Percentiles rank a stretch among this genome's conserved stretches.
These are phyloP conservation scores for Mohoua ochrocephala DNA, from an alignment of 2,113 vertebrate genomes.

Conservation along the genomic window DNA sequence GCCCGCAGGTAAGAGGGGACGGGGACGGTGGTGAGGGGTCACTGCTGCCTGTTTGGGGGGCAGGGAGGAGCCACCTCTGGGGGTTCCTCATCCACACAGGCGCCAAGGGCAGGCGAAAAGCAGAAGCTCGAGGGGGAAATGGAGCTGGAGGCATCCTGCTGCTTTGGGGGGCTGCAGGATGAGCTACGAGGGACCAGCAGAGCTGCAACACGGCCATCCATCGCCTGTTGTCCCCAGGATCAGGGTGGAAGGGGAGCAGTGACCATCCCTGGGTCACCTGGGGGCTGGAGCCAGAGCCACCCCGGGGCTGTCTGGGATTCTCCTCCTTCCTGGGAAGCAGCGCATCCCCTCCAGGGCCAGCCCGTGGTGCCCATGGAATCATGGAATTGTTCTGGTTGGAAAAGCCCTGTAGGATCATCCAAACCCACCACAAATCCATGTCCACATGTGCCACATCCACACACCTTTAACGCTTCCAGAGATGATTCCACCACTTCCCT, in stretches of 20 bases:
- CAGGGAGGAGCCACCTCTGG: accelerated
- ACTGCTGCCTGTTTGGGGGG: accelerated
- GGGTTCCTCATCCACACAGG: not conserved
- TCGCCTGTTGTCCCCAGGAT: not conserved
- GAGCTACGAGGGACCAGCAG: not conserved
- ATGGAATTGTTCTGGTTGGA: not conserved
- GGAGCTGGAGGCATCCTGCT: not conserved
- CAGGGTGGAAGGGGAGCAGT: not conserved
- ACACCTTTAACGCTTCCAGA: not conserved
- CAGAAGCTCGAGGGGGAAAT: not conserved
- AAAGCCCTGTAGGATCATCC: not conserved
- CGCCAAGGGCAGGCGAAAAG: not conserved
- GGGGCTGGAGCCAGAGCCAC: not conserved
- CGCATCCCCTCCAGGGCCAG: not conserved
- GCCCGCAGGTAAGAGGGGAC: conserved; percentile 87
- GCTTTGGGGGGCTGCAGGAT: not conserved
- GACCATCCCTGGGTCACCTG: not conserved
- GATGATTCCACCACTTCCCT: not conserved
- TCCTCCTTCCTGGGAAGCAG: not conserved
- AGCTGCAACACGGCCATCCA: accelerated
- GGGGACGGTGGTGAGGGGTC: accelerated
- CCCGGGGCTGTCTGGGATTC: accelerated
- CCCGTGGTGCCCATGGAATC: accelerated
- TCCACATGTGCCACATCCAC: not conserved
- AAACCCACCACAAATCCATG: accelerated